phyloP scores from a whole-genome alignment of 2,888 invertebrate species.

The Aporophyla nigra region DNA sequence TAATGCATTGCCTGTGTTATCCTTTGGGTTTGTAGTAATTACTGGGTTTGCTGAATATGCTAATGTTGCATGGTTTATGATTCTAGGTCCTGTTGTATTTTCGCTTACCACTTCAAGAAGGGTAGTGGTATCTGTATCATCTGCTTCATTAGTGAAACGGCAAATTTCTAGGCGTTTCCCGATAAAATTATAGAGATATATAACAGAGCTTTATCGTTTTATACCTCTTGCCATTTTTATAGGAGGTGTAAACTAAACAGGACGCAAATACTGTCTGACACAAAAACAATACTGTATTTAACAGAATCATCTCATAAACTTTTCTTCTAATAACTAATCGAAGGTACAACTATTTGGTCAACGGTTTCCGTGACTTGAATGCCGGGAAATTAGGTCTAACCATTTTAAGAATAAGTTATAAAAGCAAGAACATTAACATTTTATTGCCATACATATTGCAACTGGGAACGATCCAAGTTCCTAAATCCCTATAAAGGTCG shows the following conservation, averaged over 20 bases:
- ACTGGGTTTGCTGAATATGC: background rate
- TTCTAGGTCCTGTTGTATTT: background rate
- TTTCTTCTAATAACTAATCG: background rate
- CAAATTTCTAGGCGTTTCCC: background rate
- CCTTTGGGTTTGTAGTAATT: background rate
- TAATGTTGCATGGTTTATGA: background rate
- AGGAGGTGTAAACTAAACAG: background rate
- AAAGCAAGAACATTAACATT: slow-evolving; percentile 51
- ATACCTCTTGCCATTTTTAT: too few species aligned
- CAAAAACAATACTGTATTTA: background rate
- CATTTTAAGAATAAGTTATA: slow-evolving; percentile 34
- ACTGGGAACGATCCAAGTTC: slow-evolving; percentile 61
- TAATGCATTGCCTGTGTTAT: slow-evolving; percentile 38
- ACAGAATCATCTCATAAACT: background rate
- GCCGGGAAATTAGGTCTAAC: slow-evolving; percentile 18
- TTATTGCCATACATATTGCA: slow-evolving; percentile 41
- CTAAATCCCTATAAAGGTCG: slow-evolving; percentile 66
- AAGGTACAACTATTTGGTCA: background rate
- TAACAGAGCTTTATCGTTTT: background rate
- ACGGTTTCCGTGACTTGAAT: background rate
- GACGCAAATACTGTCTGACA: background rate
- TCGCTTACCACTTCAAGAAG: background rate
- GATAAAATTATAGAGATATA: background rate
- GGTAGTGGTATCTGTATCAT: background rate
- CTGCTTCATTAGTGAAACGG: background rate